A percentile compares a stretch with the other conserved stretches of the same genome.
Evolutionary conservation across 2,888 invertebrate species (phyloP).

Genomic region (Chymomyza procnemis): DNA sequence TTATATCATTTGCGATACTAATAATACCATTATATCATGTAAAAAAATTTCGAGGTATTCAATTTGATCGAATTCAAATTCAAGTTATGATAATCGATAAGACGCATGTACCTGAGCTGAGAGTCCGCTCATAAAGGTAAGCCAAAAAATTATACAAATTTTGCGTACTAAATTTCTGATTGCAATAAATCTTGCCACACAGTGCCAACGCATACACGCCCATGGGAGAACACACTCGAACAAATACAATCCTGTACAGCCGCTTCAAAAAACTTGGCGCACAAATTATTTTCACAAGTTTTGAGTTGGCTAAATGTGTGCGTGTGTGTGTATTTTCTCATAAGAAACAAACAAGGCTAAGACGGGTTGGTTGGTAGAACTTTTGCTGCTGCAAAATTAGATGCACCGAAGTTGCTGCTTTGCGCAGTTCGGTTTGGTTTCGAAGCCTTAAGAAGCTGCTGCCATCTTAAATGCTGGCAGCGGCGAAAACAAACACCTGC

Average conservation of each 20-base stretch:
- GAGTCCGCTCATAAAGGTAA: too few relatives aligned
- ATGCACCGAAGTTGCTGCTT: slow-evolving; percentile 10
- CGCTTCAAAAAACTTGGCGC: slow-evolving; percentile 37
- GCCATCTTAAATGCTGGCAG: slow-evolving; percentile 1
- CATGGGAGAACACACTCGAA: neutral
- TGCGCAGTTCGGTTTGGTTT: too few relatives aligned
- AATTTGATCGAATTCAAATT: too few relatives aligned
- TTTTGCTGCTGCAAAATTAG: slow-evolving; percentile 68
- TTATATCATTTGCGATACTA: too few relatives aligned
- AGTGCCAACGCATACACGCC: neutral
- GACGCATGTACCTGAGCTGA: too few relatives aligned
- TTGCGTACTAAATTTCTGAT: too few relatives aligned
- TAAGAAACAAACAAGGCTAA: slow-evolving; percentile 60
- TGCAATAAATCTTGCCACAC: neutral
- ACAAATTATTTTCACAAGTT: slow-evolving; percentile 64
- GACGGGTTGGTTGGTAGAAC: slow-evolving; percentile 31
- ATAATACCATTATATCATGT: too few relatives aligned
- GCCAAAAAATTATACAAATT: too few relatives aligned
- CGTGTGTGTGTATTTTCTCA: slow-evolving; percentile 47
- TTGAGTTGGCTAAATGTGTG: slow-evolving; percentile 38
- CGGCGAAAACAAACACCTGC: slow-evolving; percentile 55
- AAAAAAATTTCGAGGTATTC: too few relatives aligned
- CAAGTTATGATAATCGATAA: too few relatives aligned
- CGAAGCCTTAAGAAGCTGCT: neutral
- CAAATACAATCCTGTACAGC: neutral